Base-by-base conservation (phyloP, 37 sponge, comb jelly and placozoan genomes). In the Theonella swinhoei region DNA sequence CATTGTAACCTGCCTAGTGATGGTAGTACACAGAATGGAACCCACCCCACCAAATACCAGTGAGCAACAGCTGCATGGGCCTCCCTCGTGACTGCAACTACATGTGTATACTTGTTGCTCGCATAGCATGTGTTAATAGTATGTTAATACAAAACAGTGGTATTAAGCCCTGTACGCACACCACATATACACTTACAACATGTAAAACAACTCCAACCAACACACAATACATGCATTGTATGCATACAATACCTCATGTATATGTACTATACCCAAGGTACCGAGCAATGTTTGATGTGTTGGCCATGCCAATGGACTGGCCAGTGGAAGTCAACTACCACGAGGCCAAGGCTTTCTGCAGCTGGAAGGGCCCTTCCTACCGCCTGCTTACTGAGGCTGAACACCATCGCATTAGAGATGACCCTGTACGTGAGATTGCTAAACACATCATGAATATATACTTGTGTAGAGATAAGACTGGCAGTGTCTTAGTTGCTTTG, bases 311-410 rank as follows among this genome's bases (percentile, higher is more conserved):
- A 0, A 83, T 71, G 89, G 82, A 88, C 61, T 95, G 95, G 95
- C 95, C 95, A 28, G 95, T 91, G 43, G 91, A 91, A 32, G 84
- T 85, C 41, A 95, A 95, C 87, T 95, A 91, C 47, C 95, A 88
- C 62, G 95, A 95, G 41, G 95, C 91, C 28, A 91, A 88, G 64
- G 95, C 95, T 19, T 95, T 80, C 85, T 95, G 95, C 74, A 85
- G 59, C 30, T 95, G 95, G 95, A 89, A 86, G 76, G 95, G 95
- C 25, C 68, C 82, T 1, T 82, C 61, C 25, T 95, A 84, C 77
- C 78, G 95, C 36, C 74, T 91, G 33, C 92, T 89, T 7, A 91
- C 92, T 67, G 95, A 95, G 65, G 95, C 95, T 23, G 95, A 95
- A 78, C 80, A 88, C 70, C 89, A 86, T 31, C 30, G 72, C 24